Base-by-base conservation (phyloP, 2,888 invertebrate species). In the Entomobrya proxima region DNA sequence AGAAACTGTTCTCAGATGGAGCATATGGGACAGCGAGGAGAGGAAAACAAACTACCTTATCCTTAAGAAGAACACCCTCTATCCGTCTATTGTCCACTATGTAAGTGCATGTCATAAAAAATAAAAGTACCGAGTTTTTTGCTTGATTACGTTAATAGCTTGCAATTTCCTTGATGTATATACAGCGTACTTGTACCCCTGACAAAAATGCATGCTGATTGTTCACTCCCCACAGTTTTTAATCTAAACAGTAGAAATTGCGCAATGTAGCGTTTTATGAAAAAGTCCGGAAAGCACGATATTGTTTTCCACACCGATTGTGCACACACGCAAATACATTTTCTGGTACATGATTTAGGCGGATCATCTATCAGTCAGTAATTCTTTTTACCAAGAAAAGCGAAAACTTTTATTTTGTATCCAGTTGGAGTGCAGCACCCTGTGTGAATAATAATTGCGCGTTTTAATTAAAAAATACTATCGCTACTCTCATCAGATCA, bases 21-120 rank as follows among this genome's bases (percentile, higher is more conserved):
- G 96, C 0, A 95, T 96, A 91, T 98, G 98, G 97, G 95, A 96
- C 75, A 95, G 95, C 85, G 94, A 94, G n/a, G 96, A 97, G 92
- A 93, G 97, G 44, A 96, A 95, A 91, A 94, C 96, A 90, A 97
- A 97, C 91, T 95, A 95, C 91, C 93, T 97, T 50, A 93, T 96
- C 21, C 92, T 97, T 11, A 92, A 92, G 85, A 90, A 91, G 47
- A 91, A 91, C 81, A 90, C 91, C 1, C 85, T 92, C 5, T 91
- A 91, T 72, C 90, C 91, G 6, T 90, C 91, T 35, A 90, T 92
- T 40, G 78, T 90, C 55, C 89, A 89, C 32, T 88, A 94, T 93
- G 87, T 91, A 81, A 89, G 88, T 79, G 7, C 2, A 15, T 18
- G n/a, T 61, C 15, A 27, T 37, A 32, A 35, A 18, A 2, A 4